A percentile compares a stretch with the other conserved stretches of the same genome.
phyloP scores from a whole-genome alignment of 2,113 vertebrate species.

The Alaudala cheleensis region DNA sequence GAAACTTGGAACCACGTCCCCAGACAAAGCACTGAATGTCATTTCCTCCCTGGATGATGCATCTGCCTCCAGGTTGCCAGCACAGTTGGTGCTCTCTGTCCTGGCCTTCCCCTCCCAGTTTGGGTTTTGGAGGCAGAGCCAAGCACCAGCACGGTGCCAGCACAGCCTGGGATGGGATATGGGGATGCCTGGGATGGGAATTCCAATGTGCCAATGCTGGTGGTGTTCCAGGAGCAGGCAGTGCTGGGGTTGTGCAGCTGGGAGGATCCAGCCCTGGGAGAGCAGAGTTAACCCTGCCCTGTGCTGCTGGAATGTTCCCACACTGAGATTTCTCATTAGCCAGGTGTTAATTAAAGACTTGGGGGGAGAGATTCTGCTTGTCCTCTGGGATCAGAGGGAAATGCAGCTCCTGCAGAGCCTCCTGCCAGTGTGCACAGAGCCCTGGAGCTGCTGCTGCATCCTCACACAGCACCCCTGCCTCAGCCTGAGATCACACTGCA shows the following conservation, averaged over 20 bases:
- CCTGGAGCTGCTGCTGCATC: accelerated
- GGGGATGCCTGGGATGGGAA: neutral
- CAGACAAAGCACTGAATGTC: neutral
- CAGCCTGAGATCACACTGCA: neutral
- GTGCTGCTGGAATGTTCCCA: neutral
- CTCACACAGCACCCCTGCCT: accelerated
- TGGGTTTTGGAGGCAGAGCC: neutral
- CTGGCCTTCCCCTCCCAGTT: neutral
- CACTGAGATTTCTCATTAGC: slow-evolving; percentile 7
- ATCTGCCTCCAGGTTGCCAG: neutral
- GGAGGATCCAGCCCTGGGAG: neutral
- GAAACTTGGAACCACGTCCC: neutral
- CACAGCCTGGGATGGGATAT: accelerated
- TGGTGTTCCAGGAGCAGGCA: neutral
- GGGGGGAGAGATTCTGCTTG: neutral
- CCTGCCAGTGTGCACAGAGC: neutral
- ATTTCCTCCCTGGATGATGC: neutral
- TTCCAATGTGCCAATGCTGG: neutral
- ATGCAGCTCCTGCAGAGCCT: neutral
- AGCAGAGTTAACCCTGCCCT: neutral
- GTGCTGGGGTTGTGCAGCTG: neutral
- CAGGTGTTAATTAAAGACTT: neutral
- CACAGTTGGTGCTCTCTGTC: neutral
- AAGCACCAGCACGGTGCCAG: accelerated
- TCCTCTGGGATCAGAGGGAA: neutral